Conservation (phyloP, 1,140 invertebrate species). For the Rhizoglyphus robini region DNA sequence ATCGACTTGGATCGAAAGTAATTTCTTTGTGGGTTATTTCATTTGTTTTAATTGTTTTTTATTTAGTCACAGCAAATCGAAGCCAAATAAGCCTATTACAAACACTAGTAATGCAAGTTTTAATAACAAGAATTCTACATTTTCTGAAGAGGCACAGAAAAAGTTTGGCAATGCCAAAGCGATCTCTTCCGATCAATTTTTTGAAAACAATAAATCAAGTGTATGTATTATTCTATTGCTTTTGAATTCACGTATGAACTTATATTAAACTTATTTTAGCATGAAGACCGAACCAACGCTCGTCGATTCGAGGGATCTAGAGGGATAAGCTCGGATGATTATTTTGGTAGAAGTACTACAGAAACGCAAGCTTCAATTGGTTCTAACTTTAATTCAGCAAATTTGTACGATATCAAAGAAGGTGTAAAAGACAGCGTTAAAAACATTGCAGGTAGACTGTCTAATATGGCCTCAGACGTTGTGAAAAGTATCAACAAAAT, state of each 20-base stretch:
- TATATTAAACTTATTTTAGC: constrained; percentile 35
- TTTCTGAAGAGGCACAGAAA: constrained; percentile 58
- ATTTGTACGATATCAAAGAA: constrained; percentile 89
- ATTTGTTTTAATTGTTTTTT: no score
- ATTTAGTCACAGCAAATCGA: background rate
- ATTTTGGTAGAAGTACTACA: constrained; percentile 53
- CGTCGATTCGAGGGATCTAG: constrained; percentile 70
- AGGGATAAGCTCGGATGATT: constrained; percentile 88
- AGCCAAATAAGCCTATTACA: background rate
- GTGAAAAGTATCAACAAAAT: constrained; percentile 39
- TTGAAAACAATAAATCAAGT: constrained; percentile 35
- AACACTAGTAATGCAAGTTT: background rate
- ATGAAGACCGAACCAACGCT: constrained; percentile 51
- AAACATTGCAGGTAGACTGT: constrained; percentile 85
- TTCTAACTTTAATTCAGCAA: constrained; percentile 44
- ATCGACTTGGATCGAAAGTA: constrained; percentile 13
- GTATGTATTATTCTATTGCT: constrained; percentile 12
- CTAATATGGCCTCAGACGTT: constrained; percentile 81
- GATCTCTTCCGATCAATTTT: constrained; percentile 93
- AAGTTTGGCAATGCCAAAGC: constrained; percentile 93
- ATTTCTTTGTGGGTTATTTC: no score
- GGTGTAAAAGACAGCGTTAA: constrained; percentile 88
- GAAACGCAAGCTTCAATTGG: background rate
- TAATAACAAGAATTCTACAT: constrained; percentile 3
- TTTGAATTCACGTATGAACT: constrained; percentile 13